A percentile compares a stretch with the other conserved stretches of the same genome.
Conservation (phyloP, 2,888 invertebrate species). For the Margaritifera margaritifera region DNA sequence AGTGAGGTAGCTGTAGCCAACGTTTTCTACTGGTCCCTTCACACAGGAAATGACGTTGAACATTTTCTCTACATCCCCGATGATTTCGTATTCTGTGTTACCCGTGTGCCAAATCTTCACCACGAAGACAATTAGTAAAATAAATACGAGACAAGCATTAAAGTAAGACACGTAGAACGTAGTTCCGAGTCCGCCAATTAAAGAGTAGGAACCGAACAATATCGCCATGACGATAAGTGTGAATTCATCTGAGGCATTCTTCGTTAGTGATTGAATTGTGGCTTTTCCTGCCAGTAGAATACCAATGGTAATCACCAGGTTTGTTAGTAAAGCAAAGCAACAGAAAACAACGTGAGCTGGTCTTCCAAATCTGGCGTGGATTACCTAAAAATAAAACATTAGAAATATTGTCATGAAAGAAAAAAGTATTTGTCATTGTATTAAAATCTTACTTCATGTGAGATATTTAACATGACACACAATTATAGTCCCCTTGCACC, state of each 20-base stretch:
- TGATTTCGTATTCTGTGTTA: slow-evolving; percentile 45
- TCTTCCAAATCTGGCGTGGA: slow-evolving; percentile 64
- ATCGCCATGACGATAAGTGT: slow-evolving; percentile 65
- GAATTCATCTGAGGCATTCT: slow-evolving; percentile 64
- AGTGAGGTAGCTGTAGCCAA: slow-evolving; percentile 62
- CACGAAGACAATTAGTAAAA: slow-evolving; percentile 65
- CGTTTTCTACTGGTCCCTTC: slow-evolving; percentile 64
- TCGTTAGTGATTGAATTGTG: slow-evolving; percentile 61
- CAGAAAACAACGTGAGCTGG: slow-evolving; percentile 64
- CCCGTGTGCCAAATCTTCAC: slow-evolving; percentile 63
- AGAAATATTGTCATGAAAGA: slow-evolving; percentile 5
- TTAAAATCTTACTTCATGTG: neutral
- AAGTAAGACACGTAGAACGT: slow-evolving; percentile 70
- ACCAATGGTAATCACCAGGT: slow-evolving; percentile 65
- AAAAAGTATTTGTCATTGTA: neutral
- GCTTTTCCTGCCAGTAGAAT: slow-evolving; percentile 64
- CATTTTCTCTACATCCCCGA: slow-evolving; percentile 60
- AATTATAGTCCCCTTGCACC: too few species aligned
- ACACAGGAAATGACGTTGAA: slow-evolving; percentile 61
- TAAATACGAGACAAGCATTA: slow-evolving; percentile 67
- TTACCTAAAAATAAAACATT: slow-evolving; percentile 48
- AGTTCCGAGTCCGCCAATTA: slow-evolving; percentile 69
- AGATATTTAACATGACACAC: too few species aligned
- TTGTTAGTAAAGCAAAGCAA: slow-evolving; percentile 65
- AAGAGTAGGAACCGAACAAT: slow-evolving; percentile 66